Percentiles rank a stretch among this genome's conserved stretches.
phyloP scores from a whole-genome alignment of 2,888 invertebrate species.

The Toxonevra muliebris region DNA sequence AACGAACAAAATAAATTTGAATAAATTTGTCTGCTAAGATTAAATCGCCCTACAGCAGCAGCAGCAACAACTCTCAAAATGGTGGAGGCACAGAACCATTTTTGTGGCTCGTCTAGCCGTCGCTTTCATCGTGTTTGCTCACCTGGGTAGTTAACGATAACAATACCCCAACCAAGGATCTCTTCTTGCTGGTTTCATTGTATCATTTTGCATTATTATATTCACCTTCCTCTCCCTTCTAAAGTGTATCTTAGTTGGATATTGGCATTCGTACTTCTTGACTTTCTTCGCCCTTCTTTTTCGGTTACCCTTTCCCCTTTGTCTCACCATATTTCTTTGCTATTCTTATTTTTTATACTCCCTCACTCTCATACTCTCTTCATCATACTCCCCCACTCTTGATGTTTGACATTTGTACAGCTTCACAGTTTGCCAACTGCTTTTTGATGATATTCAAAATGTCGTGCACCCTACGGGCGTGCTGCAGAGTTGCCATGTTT shows the following conservation, averaged over 20 bases:
- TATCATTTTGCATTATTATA: conserved; percentile 23
- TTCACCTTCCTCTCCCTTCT: background rate
- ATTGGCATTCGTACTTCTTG: no score
- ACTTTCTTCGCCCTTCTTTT: background rate
- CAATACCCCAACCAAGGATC: conserved; percentile 1
- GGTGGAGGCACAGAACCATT: background rate
- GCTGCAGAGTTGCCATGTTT: background rate
- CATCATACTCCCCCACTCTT: background rate
- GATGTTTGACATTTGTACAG: background rate
- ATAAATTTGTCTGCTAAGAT: conserved; percentile 33
- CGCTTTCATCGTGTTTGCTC: background rate
- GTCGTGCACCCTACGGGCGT: no score
- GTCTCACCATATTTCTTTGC: background rate
- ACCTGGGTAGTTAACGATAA: conserved; percentile 24
- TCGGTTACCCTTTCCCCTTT: no score
- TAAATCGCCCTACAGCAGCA: conserved; percentile 20
- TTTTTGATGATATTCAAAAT: conserved; percentile 1
- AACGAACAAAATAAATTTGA: conserved; percentile 29
- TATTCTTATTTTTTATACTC: background rate
- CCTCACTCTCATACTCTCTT: no score
- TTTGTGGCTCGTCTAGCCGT: background rate
- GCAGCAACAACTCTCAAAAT: background rate
- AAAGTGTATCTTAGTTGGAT: no score
- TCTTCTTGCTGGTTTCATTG: conserved; percentile 17
- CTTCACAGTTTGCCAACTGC: conserved; percentile 10